Percentiles rank a stretch among this genome's conserved stretches.
These are phyloP conservation scores for Trichogramma pretiosum DNA, from an alignment of 1,140 invertebrate genomes.

Conservation along the genomic window DNA sequence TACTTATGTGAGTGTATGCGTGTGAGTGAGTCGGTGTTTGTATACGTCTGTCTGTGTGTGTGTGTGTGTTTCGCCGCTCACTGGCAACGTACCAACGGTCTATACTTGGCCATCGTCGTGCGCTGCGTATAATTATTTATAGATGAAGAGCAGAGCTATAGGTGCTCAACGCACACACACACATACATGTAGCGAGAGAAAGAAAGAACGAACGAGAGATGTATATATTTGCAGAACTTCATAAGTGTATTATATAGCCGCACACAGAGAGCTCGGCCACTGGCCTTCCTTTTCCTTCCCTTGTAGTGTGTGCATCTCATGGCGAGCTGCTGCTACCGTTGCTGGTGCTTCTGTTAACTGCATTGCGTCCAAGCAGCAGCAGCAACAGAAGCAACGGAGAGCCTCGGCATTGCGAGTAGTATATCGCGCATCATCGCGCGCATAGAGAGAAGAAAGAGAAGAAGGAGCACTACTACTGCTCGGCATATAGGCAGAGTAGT, in stretches of 20 bases:
- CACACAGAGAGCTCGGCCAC: not conserved
- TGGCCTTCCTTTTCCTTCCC: not conserved
- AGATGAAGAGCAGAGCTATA: too few species aligned
- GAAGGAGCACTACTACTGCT: not conserved
- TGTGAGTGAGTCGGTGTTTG: too few species aligned
- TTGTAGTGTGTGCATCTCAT: too few species aligned
- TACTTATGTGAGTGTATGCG: slow-evolving; percentile 33
- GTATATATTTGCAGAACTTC: too few species aligned
- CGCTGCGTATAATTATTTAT: slow-evolving; percentile 52
- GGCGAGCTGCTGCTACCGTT: too few species aligned
- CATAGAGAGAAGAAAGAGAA: not conserved
- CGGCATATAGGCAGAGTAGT: not conserved
- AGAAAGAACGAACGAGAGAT: slow-evolving; percentile 32
- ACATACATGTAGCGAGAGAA: not conserved
- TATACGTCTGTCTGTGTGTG: too few species aligned
- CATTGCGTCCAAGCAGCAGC: too few species aligned
- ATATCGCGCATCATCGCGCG: too few species aligned
- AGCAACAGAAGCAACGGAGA: too few species aligned
- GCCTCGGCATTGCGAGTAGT: too few species aligned
- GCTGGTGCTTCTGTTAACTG: too few species aligned
- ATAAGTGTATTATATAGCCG: not conserved
- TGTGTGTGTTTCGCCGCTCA: too few species aligned
- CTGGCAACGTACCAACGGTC: slow-evolving; percentile 58
- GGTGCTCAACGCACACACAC: slow-evolving; percentile 20
- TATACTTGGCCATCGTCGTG: slow-evolving; percentile 65